A percentile compares a stretch with the other conserved stretches of the same genome.
phyloP scores from a whole-genome alignment of 2,888 invertebrate genomes.

The Trichogramma evanescens region DNA sequence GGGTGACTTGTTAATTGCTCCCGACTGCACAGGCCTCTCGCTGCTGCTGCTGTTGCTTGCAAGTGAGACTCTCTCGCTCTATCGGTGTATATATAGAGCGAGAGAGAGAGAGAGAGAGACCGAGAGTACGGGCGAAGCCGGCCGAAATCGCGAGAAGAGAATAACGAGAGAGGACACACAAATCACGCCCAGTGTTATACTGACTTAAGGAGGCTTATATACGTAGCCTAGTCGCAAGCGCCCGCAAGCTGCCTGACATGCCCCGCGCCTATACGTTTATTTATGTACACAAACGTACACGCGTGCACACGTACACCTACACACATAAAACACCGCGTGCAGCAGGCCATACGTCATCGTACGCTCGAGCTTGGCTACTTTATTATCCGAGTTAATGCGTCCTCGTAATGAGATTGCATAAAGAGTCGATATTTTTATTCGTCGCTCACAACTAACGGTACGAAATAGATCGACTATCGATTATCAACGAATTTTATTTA shows the following conservation, averaged over 20 bases:
- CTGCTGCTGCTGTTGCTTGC: not conserved
- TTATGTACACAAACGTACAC: not conserved
- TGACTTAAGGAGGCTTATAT: slow-evolving; percentile 46
- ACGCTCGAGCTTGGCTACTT: too few relatives aligned
- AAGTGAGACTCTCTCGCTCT: not conserved
- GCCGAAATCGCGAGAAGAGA: not conserved
- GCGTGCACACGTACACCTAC: not conserved
- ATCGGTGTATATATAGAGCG: slow-evolving; percentile 1
- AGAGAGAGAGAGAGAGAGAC: slow-evolving; percentile 2
- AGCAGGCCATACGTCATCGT: too few relatives aligned
- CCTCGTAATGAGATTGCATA: too few relatives aligned
- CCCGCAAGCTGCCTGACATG: too few relatives aligned
- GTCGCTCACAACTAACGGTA: too few relatives aligned
- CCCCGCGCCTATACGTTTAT: not conserved
- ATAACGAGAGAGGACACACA: slow-evolving; percentile 31
- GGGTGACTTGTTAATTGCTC: slow-evolving; percentile 48
- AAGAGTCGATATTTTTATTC: too few relatives aligned
- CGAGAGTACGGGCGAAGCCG: not conserved
- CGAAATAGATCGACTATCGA: too few relatives aligned
- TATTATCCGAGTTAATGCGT: too few relatives aligned
- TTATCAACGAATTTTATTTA: too few relatives aligned
- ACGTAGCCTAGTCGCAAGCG: not conserved
- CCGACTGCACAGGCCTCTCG: slow-evolving; percentile 1
- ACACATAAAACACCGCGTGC: not conserved
- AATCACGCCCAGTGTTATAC: slow-evolving; percentile 44